A percentile compares a stretch with the other conserved stretches of the same genome.
phyloP scores from a whole-genome alignment of 1,140 invertebrate genomes.

The Diorhabda elongata region DNA sequence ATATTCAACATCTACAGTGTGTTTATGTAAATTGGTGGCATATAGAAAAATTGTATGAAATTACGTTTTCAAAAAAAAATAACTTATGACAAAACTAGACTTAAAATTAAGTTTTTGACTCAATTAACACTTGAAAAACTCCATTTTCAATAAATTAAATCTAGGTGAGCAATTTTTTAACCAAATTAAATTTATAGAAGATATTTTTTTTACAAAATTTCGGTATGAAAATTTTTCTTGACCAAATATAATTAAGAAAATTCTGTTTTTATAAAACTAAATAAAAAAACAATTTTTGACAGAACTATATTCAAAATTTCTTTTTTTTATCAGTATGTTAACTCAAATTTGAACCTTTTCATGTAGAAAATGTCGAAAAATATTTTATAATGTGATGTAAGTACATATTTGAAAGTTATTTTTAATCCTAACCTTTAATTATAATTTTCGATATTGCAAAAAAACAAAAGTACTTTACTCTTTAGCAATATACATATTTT shows the following conservation, averaged over 20 bases:
- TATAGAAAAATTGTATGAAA: background rate
- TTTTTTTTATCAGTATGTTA: too few species aligned
- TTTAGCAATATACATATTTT: background rate
- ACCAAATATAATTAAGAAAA: too few species aligned
- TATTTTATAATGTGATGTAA: too few species aligned
- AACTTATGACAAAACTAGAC: background rate
- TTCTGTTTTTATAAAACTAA: too few species aligned
- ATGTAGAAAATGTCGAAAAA: too few species aligned
- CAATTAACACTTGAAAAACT: background rate
- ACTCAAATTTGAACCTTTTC: too few species aligned
- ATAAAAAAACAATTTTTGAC: too few species aligned
- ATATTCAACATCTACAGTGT: background rate
- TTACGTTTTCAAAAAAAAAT: background rate
- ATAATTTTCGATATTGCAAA: too few species aligned
- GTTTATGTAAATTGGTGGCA: background rate
- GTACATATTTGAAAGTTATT: too few species aligned
- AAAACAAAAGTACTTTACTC: background rate
- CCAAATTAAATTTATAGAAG: background rate
- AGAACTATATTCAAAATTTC: too few species aligned
- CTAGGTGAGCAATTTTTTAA: background rate
- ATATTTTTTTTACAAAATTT: background rate
- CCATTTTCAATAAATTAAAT: background rate
- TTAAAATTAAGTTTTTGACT: background rate
- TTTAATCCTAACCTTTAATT: too few species aligned
- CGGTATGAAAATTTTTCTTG: too few species aligned